Conservation (phyloP, 2,888 invertebrate species). For the Eristalis arbustorum region DNA sequence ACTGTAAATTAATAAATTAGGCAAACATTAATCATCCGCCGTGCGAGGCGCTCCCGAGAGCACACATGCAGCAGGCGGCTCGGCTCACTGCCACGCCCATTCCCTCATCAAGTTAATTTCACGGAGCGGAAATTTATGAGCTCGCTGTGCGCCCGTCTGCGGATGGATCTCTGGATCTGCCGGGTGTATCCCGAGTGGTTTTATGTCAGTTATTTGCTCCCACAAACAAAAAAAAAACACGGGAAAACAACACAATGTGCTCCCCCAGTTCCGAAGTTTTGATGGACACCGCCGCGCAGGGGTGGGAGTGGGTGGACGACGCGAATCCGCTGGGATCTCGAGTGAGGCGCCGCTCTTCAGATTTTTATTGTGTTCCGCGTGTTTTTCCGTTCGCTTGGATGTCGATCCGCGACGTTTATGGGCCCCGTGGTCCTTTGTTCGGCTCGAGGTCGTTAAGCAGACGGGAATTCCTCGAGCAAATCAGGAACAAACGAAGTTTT, state of each 20-base stretch:
- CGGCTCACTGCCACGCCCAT: conserved; percentile 50
- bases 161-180: background rate
- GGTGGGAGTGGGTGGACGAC: background rate
- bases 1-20: conserved; percentile 69
- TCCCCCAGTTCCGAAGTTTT: conserved; percentile 7
- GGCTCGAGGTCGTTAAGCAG: background rate
- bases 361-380: conserved; percentile 51
- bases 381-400: background rate
- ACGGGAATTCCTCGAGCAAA: background rate
- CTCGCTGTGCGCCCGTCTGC: background rate
- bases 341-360: conserved; percentile 42
- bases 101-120: conserved; percentile 62
- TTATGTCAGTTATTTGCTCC: conserved; percentile 33
- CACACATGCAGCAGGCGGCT: conserved; percentile 11
- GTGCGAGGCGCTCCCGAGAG: background rate
- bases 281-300: background rate
- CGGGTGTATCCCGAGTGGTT: conserved; percentile 27
- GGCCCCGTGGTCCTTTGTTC: background rate
- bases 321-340: background rate
- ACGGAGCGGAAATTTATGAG: conserved; percentile 44
- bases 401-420: background rate
- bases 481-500: background rate
- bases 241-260: background rate
- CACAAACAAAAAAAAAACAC: background rate
- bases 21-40: conserved; percentile 65